Evolutionary conservation across 1,140 invertebrate genomes (phyloP).

Genomic region (Eubasilissa regina): DNA sequence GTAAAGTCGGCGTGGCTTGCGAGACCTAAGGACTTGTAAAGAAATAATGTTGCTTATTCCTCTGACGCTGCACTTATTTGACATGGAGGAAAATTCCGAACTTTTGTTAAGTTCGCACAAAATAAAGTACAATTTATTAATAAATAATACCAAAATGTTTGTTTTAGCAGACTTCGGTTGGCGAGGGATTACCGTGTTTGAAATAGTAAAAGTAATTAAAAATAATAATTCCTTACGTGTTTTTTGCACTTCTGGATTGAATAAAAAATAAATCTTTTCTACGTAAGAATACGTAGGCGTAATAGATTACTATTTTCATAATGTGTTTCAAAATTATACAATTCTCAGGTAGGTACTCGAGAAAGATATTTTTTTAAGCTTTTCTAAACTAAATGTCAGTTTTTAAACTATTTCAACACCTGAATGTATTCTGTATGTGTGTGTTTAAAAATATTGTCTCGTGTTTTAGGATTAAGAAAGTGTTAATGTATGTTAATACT

Average conservation of each 20-base stretch:
- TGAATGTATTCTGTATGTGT: constrained; percentile 12
- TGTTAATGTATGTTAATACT: background rate
- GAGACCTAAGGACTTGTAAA: too few species aligned
- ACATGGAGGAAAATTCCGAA: too few species aligned
- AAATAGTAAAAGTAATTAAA: too few species aligned
- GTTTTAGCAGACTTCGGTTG: too few species aligned
- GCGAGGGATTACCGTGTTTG: too few species aligned
- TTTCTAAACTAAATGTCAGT: background rate
- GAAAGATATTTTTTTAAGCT: constrained; percentile 31
- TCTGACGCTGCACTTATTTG: too few species aligned
- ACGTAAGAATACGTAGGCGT: constrained; percentile 17
- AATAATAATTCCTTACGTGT: background rate
- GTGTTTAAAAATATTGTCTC: constrained; percentile 27
- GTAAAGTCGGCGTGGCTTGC: too few species aligned
- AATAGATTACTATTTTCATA: constrained; percentile 9
- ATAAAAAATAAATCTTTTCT: background rate
- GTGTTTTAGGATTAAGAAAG: constrained; percentile 5
- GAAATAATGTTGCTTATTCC: too few species aligned
- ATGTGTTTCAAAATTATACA: constrained; percentile 17
- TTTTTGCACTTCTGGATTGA: background rate
- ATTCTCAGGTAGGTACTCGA: constrained; percentile 18
- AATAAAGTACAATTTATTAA: too few species aligned
- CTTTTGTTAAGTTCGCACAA: too few species aligned
- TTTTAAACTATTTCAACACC: background rate
- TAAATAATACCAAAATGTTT: too few species aligned